A percentile compares a stretch with the other conserved stretches of the same genome.
These are phyloP conservation scores for Lutjanus erythropterus DNA, from an alignment of 2,113 vertebrate genomes.

Conservation along the genomic window DNA sequence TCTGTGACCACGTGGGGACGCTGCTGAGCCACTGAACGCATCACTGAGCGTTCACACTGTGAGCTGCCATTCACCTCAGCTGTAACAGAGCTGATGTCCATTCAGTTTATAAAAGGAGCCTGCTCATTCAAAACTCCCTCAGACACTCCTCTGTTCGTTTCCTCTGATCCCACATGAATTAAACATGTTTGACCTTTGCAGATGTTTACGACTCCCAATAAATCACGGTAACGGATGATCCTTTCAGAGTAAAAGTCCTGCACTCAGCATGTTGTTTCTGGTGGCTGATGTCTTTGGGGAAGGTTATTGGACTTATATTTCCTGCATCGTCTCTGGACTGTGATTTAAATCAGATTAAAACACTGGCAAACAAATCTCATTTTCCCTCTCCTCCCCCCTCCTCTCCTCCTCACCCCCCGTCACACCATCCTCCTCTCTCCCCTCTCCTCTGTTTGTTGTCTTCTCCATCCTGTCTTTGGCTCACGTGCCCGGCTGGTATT, in stretches of 20 bases:
- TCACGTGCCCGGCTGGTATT: conserved; percentile 74
- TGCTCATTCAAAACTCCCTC: conserved; percentile 43
- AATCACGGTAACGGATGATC: not conserved
- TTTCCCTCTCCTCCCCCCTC: conserved; percentile 3
- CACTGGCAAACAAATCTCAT: not conserved
- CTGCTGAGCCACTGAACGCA: conserved; percentile 25
- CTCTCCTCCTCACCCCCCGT: not conserved
- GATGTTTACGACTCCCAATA: not conserved
- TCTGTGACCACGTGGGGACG: conserved; percentile 20
- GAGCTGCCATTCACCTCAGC: conserved; percentile 64
- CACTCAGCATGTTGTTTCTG: not conserved
- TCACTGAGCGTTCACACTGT: accelerated
- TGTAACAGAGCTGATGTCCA: conserved; percentile 30
- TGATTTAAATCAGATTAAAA: conserved; percentile 43
- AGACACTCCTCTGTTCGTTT: not conserved
- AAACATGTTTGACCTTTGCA: not conserved
- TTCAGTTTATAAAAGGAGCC: conserved; percentile 52
- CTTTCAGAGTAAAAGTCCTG: conserved; percentile 15
- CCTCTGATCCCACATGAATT: not conserved
- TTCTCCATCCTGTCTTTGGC: conserved; percentile 51
- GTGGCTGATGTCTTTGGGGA: not conserved
- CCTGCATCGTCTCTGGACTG: not conserved
- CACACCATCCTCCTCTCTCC: not conserved
- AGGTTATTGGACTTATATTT: not conserved
- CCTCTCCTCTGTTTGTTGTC: conserved; percentile 50